Evolutionary conservation across 2,888 invertebrate genomes (phyloP).

Genomic region (Chloromyia formosa): DNA sequence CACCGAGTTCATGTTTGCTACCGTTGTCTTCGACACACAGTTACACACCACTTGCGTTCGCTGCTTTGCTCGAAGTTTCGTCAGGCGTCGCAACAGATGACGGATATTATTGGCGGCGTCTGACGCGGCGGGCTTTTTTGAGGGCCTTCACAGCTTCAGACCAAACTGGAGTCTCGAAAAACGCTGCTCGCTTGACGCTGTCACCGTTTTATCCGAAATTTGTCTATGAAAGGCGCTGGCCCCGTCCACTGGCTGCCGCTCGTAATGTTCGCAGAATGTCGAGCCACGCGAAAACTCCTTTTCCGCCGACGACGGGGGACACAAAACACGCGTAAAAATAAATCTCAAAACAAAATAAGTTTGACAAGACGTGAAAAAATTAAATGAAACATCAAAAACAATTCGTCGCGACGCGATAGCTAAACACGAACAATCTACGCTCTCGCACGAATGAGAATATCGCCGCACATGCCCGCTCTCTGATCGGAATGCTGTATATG

Average conservation of each 20-base stretch:
- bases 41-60: too few species aligned
- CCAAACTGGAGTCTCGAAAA: background rate
- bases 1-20: constrained; percentile 40
- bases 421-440: constrained; percentile 25
- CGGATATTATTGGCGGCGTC: too few species aligned
- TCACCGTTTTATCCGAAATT: constrained; percentile 38
- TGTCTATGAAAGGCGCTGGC: constrained; percentile 11
- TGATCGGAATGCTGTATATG: background rate
- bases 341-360: constrained; percentile 44
- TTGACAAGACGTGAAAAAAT: constrained; percentile 44
- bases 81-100: too few species aligned
- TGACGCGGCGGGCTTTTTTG: too few species aligned
- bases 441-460: constrained; percentile 1
- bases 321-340: constrained; percentile 34
- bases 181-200: background rate
- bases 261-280: too few species aligned
- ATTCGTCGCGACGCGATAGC: background rate
- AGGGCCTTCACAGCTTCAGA: too few species aligned
- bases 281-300: background rate
- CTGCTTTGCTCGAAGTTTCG: constrained; percentile 7
- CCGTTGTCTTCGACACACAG: background rate
- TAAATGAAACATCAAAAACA: constrained; percentile 40
- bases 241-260: background rate
- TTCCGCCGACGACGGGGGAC: background rate
- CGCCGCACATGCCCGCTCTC: too few species aligned